phyloP scores from a whole-genome alignment of 2,888 invertebrate genomes.

The Ophion ellenae region DNA sequence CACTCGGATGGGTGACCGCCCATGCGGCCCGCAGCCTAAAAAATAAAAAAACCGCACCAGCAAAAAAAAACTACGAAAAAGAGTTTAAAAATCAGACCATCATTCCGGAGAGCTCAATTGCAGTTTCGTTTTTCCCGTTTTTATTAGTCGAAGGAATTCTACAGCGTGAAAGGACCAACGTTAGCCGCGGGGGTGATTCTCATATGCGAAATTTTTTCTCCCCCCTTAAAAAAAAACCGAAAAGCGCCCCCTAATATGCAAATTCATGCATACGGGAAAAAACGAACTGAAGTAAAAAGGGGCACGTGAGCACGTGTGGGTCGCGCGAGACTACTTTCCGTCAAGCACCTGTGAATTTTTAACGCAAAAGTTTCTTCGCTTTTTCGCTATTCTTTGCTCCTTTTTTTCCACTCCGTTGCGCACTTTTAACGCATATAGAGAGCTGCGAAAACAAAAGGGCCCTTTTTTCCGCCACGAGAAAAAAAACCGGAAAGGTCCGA shows the following conservation, averaged over 20 bases:
- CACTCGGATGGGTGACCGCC: no score
- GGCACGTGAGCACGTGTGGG: neutral
- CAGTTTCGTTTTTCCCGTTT: neutral
- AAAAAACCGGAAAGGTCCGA: constrained; percentile 11
- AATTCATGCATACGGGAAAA: neutral
- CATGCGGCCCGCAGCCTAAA: no score
- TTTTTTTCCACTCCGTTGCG: neutral
- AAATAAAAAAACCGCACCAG: no score
- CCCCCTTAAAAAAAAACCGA: neutral
- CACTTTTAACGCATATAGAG: neutral
- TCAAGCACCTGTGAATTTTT: no score
- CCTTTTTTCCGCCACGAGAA: neutral
- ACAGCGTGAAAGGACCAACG: neutral
- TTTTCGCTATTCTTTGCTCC: no score
- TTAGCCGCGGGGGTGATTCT: neutral
- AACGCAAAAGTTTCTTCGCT: no score
- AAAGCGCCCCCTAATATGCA: neutral
- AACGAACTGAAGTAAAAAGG: neutral
- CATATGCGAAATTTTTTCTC: neutral
- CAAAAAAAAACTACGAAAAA: neutral
- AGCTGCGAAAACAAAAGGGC: neutral
- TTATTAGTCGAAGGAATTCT: neutral
- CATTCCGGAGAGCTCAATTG: neutral
- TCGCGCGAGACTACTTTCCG: neutral
- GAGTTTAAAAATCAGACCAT: no score